Evolutionary conservation across 2,888 invertebrate species (phyloP), one percentile per base, ranked within the genome.

Genomic region (Drosophila borborema): DNA sequence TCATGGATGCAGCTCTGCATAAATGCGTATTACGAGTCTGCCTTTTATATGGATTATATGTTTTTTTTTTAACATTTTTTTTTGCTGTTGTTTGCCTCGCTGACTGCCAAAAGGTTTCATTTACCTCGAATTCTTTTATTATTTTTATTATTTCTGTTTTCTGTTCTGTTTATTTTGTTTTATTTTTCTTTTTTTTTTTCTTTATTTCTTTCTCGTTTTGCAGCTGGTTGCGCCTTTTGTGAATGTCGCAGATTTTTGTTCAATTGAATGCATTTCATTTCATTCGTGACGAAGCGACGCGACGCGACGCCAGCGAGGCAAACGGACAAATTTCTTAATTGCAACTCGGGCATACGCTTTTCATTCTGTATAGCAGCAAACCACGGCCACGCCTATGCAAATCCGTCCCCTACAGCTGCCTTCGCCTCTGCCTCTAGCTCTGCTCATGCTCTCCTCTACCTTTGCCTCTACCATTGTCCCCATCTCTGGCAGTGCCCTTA

Each of bases 201-300:
- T 43, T 31, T 51, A 45, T 38, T 14, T 14, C 14, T 14, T 6
- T 38, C 9, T 12, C 16, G 18, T 48, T 51, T 58, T 60, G 60
- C 60, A 60, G 60, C 59, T 59, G 59, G 64, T 43, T 59, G 63
- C 49, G 18, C 70, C 51, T 67, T 64, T 64, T 65, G 69, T 70
- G 64, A 51, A 82, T 67, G 67, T 59, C 66, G 55, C 66, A 62
- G 69, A 73, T 73, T 72, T 75, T 71, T 62, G 82, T 84, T 80
- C 88, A 84, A 84, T 84, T 85, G 89, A 85, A 86, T 83, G 89
- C 89, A 77, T 86, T 82, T 81, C 87, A 82, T 76, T 88, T 88
- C 81, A 82, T 77, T 81, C 86, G 80, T 77, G 77, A 77, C 80
- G 82, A 77, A 34, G 59, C 31, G 64, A 5, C 28, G 46, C 23